Base-by-base conservation (phyloP, 2,113 vertebrate genomes). In the Antigone vipio region DNA sequence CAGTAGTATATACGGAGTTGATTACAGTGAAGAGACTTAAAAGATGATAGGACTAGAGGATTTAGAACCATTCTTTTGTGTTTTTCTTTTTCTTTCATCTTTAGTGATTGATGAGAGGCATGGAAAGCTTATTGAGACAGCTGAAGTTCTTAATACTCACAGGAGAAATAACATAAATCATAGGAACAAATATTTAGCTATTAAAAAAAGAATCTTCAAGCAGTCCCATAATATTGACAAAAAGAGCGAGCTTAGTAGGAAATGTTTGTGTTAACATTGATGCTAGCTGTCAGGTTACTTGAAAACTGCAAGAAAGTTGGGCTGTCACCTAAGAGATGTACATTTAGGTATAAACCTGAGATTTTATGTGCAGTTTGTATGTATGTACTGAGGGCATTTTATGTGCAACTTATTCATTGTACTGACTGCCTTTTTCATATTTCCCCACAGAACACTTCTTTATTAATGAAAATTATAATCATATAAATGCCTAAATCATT, bases 71-170 rank as follows among this genome's bases (percentile, higher is more conserved):
- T 84, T 92, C 38, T 71, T 93, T 18, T 26, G 29, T 79, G 22
- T 3, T 76, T 93, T 89, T 80, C 17, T 73, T 90, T 85, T 87
- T 68, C 66, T 94, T 94, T 93, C 63, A 84, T 78, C 62, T 92
- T 85, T 52, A 87, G 14, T 73, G 75, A 79, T 81, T 78, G 74
- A 89, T 91, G 58, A 88, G 49, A 93, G 40, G 42, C 40, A 69
- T 60, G 66, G 50, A 79, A 93, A 88, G 5, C 29, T 86, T 96
- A 72, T 66, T 85, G 59, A 95, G 79, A 68, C 32, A 85, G 42
- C 8, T 79, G n/a, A 92, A 85, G 23, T 80, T 89, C 68, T 85
- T 75, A 84, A 93, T 12, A 58, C 21, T 83, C 59, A 69, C 30
- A 52, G 42, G 35, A 90, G 21, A 90, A 89, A 88, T 27, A 62